phyloP scores from a whole-genome alignment of 1,140 invertebrate species.

The Pseudomyrmex gracilis region DNA sequence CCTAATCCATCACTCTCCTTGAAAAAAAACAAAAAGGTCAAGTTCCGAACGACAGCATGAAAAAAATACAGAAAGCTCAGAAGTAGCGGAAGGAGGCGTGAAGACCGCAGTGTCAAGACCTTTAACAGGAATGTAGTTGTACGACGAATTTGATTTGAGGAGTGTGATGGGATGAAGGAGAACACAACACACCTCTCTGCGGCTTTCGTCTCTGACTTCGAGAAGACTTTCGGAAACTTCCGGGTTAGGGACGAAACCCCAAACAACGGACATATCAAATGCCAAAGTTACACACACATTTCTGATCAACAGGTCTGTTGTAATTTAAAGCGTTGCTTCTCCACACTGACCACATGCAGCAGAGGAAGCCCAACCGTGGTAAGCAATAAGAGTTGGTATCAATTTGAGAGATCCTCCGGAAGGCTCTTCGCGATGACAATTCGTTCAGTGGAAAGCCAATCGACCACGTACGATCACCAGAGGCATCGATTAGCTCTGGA shows the following conservation, averaged over 20 bases:
- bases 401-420: not conserved
- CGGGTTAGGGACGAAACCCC: not conserved
- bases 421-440: conserved; percentile 19
- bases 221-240: not conserved
- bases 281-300: not conserved
- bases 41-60: not conserved
- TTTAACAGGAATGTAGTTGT: no score
- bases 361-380: not conserved
- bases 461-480: not conserved
- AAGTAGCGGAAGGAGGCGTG: not conserved
- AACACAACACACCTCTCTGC: not conserved
- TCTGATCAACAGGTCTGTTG: not conserved
- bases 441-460: not conserved
- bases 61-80: not conserved
- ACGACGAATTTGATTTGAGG: no score
- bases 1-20: not conserved
- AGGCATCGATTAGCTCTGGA: conserved; percentile 20
- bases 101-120: no score
- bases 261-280: not conserved
- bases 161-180: not conserved
- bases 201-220: not conserved
- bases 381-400: not conserved
- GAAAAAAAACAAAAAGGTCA: not conserved
- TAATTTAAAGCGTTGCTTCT: not conserved
- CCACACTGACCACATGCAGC: not conserved